Evolutionary conservation across 2,113 vertebrate genomes (phyloP).

Genomic region (Nipponia nippon): DNA sequence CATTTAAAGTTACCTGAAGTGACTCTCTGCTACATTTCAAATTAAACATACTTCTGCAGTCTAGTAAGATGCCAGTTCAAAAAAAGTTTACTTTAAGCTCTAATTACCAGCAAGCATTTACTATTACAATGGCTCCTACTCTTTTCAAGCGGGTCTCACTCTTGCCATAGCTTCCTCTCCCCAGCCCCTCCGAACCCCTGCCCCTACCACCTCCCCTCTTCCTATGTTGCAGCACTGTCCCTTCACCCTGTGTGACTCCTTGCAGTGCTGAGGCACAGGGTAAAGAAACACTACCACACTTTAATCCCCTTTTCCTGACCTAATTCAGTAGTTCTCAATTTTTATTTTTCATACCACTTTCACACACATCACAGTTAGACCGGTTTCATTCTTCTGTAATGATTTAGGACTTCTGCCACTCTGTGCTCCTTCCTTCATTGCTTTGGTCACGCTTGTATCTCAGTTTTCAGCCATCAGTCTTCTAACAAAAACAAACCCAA

Average conservation of each 20-base stretch:
- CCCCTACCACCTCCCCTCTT: neutral
- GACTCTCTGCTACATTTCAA: neutral
- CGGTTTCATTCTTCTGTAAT: neutral
- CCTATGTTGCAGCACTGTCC: neutral
- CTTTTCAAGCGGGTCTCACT: neutral
- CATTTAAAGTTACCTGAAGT: constrained; percentile 45
- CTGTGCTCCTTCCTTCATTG: neutral
- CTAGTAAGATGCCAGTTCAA: neutral
- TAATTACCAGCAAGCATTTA: constrained; percentile 1
- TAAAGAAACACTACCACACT: neutral
- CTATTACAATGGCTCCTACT: neutral
- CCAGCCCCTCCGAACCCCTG: neutral
- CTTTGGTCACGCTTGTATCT: neutral
- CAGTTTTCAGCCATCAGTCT: neutral
- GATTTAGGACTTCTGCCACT: neutral
- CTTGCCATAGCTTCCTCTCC: neutral
- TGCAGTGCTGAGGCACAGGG: neutral
- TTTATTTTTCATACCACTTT: neutral
- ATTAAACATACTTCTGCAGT: neutral
- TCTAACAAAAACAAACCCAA: neutral
- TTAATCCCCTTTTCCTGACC: neutral
- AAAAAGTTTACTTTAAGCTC: neutral
- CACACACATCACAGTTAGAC: neutral
- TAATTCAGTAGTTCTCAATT: neutral
- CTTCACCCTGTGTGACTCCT: neutral